These are phyloP conservation scores for Indicator maculatus DNA, from an alignment of 2,113 vertebrate genomes.

Conservation along the genomic window DNA sequence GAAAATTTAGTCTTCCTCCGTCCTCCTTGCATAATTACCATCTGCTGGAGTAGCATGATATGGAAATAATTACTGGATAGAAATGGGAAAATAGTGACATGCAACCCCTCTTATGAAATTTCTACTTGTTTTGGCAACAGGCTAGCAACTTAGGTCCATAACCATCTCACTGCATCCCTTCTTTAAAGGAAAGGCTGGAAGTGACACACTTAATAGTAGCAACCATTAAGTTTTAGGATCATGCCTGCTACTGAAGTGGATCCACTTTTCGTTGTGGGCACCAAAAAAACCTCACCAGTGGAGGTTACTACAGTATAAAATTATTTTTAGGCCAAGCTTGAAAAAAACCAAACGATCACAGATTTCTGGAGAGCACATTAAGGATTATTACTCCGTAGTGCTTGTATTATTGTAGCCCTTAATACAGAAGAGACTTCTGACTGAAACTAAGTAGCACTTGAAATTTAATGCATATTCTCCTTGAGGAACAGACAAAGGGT, in stretches of 20 bases:
- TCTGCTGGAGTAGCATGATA: neutral
- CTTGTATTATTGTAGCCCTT: neutral
- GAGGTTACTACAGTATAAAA: neutral
- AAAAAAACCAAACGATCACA: neutral
- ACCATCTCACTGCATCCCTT: neutral
- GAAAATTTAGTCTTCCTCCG: neutral
- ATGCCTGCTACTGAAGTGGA: neutral
- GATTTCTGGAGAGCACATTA: neutral
- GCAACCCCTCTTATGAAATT: no score
- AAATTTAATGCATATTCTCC: neutral
- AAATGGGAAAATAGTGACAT: neutral
- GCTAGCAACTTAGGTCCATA: neutral
- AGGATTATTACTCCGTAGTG: neutral
- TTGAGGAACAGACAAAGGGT: neutral
- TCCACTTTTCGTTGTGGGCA: neutral
- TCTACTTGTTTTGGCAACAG: neutral
- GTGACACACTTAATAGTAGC: neutral
- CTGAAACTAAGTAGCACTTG: neutral
- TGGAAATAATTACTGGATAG: neutral
- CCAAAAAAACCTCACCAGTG: neutral
- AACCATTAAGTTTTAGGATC: neutral
- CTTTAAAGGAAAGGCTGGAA: neutral
- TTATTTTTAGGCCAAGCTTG: neutral
- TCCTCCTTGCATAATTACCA: neutral
- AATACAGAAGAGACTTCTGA: neutral